phyloP scores from a whole-genome alignment of 2,888 invertebrate genomes.

The Protonemura montana region DNA sequence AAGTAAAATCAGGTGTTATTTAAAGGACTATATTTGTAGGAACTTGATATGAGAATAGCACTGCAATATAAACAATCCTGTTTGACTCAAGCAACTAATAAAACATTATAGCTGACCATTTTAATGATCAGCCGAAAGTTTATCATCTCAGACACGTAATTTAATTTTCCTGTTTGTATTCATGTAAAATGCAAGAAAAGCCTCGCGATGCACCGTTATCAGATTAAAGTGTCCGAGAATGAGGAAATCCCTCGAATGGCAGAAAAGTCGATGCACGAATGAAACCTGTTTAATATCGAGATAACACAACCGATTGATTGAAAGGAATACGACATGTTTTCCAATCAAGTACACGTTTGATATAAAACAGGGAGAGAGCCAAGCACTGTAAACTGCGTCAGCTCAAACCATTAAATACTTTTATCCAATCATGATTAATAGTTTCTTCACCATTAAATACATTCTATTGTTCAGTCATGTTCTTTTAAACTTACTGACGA shows the following conservation, averaged over 20 bases:
- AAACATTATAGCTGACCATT: background rate
- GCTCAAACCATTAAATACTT: too few species aligned
- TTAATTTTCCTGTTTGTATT: background rate
- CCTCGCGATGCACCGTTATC: background rate
- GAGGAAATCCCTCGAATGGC: background rate
- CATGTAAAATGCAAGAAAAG: background rate
- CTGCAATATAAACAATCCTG: background rate
- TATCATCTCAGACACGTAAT: background rate
- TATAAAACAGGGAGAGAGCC: too few species aligned
- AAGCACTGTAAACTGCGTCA: too few species aligned
- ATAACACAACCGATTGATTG: background rate
- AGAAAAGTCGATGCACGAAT: background rate
- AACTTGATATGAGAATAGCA: background rate
- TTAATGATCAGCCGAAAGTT: background rate
- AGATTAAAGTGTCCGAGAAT: background rate
- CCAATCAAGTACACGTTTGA: too few species aligned
- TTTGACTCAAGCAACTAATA: background rate
- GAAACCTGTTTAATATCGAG: background rate
- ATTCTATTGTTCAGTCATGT: too few species aligned
- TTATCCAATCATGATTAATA: too few species aligned
- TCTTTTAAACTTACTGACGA: too few species aligned
- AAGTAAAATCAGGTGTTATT: background rate
- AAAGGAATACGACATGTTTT: background rate
- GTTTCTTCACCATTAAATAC: too few species aligned
- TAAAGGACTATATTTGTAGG: background rate